Conservation (phyloP, 2,888 invertebrate genomes). For the Syritta pipiens region DNA sequence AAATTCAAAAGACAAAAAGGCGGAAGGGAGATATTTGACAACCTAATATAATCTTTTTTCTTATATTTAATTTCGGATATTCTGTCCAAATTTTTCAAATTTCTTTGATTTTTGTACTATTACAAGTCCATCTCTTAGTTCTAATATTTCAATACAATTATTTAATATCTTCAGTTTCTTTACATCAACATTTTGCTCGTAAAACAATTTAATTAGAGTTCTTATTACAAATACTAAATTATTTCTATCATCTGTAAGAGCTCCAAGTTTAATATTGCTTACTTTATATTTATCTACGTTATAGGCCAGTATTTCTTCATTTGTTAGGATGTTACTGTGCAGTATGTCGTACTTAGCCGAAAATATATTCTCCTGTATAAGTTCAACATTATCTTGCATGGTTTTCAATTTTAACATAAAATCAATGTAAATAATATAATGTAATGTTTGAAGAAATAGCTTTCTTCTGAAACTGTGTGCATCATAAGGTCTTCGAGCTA, state of each 20-base stretch:
- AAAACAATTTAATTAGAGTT: conserved; percentile 12
- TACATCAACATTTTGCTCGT: conserved; percentile 11
- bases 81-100: conserved; percentile 20
- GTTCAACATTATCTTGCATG: conserved; percentile 29
- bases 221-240: too few relatives aligned
- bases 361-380: conserved; percentile 26
- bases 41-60: conserved; percentile 15
- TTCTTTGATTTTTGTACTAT: conserved; percentile 7
- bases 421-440: too few relatives aligned
- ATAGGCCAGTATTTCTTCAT: conserved; percentile 34
- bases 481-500: too few relatives aligned
- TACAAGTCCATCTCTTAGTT: conserved; percentile 17
- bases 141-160: conserved; percentile 42
- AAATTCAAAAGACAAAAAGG: too few relatives aligned
- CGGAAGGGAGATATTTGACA: too few relatives aligned
- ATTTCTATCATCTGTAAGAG: conserved; percentile 25
- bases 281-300: conserved; percentile 19
- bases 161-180: conserved; percentile 11
- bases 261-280: not conserved
- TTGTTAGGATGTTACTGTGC: conserved; percentile 25
- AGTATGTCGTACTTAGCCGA: conserved; percentile 19
- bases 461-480: too few relatives aligned
- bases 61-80: conserved; percentile 32
- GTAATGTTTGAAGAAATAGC: too few relatives aligned
- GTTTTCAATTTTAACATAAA: too few relatives aligned